A percentile compares a stretch with the other conserved stretches of the same genome.
These are phyloP conservation scores for Myzus persicae DNA, from an alignment of 1,140 invertebrate genomes.

Conservation along the genomic window DNA sequence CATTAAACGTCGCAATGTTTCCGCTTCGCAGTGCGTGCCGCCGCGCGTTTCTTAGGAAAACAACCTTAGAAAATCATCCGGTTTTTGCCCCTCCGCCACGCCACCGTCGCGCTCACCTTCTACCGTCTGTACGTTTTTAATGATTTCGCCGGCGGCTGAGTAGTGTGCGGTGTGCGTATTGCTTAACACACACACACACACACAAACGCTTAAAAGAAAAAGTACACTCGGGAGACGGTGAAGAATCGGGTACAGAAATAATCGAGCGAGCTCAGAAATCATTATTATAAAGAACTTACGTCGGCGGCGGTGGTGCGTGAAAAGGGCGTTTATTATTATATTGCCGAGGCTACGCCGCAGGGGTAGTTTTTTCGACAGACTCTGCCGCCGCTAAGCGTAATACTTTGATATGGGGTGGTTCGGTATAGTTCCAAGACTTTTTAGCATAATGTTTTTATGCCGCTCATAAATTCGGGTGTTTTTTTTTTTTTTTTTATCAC, in stretches of 20 bases:
- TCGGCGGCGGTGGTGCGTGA: slow-evolving; percentile 16
- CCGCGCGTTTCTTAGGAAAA: slow-evolving; percentile 42
- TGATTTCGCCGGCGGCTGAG: slow-evolving; percentile 44
- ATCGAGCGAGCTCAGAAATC: slow-evolving; percentile 26
- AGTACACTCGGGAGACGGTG: background rate
- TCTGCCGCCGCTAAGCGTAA: background rate
- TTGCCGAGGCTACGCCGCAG: background rate
- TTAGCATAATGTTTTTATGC: background rate
- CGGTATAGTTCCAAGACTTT: background rate
- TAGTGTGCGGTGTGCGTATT: background rate
- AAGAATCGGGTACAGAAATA: background rate
- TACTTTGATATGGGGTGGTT: background rate
- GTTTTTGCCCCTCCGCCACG: background rate
- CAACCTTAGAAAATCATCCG: slow-evolving; percentile 39
- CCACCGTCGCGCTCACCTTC: background rate
- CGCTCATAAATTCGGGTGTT: background rate
- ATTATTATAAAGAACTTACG: background rate
- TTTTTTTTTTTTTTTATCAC: background rate
- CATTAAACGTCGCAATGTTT: slow-evolving; percentile 57
- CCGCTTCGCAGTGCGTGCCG: slow-evolving; percentile 47
- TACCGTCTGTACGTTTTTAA: slow-evolving; percentile 40
- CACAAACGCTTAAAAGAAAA: background rate
- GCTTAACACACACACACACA: background rate
- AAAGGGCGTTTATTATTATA: slow-evolving; percentile 54
- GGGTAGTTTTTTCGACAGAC: background rate